phyloP scores from a whole-genome alignment of 1,140 invertebrate species.

The Calephelis virginiensis region DNA sequence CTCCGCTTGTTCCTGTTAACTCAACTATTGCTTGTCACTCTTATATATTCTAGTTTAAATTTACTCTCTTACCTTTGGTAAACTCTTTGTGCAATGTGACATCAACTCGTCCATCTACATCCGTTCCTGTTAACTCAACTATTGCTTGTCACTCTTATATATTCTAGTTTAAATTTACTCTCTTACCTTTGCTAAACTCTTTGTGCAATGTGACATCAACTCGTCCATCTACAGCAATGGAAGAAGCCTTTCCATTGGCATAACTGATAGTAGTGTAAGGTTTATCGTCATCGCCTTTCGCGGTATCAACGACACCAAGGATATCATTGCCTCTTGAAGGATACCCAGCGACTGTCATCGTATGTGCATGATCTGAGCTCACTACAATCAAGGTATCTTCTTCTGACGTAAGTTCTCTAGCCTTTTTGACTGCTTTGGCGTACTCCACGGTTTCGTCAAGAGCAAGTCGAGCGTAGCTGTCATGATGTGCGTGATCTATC shows the following conservation, averaged over 20 bases:
- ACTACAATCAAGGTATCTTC: constrained; percentile 84
- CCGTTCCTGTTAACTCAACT: no score
- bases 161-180: not conserved
- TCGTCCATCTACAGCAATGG: constrained; percentile 47
- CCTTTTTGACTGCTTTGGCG: constrained; percentile 82
- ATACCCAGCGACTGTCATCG: constrained; percentile 85
- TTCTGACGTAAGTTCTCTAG: constrained; percentile 78
- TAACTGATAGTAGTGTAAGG: constrained; percentile 88
- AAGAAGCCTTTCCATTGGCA: constrained; percentile 81
- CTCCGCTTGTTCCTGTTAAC: no score
- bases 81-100: constrained; percentile 54
- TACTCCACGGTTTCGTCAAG: constrained; percentile 86
- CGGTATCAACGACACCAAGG: constrained; percentile 75
- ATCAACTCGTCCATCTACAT: constrained; percentile 54
- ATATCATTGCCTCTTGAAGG: constrained; percentile 85
- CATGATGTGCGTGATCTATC: constrained; percentile 87
- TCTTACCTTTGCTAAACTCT: constrained; percentile 53
- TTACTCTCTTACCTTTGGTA: constrained; percentile 41
- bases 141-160: no score
- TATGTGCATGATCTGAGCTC: constrained; percentile 85
- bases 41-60: no score
- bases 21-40: no score
- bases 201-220: constrained; percentile 55
- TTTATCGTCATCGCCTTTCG: constrained; percentile 79
- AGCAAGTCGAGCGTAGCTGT: constrained; percentile 81